Evolutionary conservation across 2,113 vertebrate species (phyloP).

Genomic region (Haplochromis vanheusdeni): DNA sequence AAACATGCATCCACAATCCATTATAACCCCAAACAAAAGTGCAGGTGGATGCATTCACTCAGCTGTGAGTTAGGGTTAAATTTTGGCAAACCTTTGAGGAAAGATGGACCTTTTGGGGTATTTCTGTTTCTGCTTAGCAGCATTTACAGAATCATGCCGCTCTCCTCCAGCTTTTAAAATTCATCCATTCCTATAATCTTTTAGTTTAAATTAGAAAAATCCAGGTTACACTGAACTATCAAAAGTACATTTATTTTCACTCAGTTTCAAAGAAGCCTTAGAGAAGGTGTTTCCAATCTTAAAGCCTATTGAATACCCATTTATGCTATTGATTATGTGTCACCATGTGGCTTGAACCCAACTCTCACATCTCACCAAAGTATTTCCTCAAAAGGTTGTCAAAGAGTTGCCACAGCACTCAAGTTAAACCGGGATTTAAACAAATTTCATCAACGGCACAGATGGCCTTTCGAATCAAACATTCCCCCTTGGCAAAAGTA

Average conservation of each 20-base stretch:
- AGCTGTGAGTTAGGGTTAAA: not conserved
- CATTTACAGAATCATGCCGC: not conserved
- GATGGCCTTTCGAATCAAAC: conserved; percentile 13
- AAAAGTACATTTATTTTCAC: not conserved
- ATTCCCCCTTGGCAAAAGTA: not conserved
- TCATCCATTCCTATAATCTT: not conserved
- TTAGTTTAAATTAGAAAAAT: not conserved
- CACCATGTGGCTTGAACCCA: not conserved
- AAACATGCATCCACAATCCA: not conserved
- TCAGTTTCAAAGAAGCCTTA: not conserved
- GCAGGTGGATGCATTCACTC: not conserved
- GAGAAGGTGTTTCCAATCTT: not conserved
- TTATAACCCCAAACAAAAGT: not conserved
- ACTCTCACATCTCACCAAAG: not conserved
- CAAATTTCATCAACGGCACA: not conserved
- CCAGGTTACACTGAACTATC: not conserved
- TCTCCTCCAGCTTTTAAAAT: not conserved
- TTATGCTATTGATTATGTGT: conserved; percentile 2
- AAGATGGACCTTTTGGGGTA: not conserved
- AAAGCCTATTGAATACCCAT: conserved; percentile 1
- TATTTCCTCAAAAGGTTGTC: not conserved
- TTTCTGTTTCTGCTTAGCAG: conserved; percentile 48
- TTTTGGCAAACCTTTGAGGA: not conserved
- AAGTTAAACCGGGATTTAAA: conserved; percentile 1
- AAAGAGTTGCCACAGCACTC: conserved; percentile 12